phyloP scores from a whole-genome alignment of 2,113 vertebrate genomes.

The Lepidiolamprologus cunningtoni region DNA sequence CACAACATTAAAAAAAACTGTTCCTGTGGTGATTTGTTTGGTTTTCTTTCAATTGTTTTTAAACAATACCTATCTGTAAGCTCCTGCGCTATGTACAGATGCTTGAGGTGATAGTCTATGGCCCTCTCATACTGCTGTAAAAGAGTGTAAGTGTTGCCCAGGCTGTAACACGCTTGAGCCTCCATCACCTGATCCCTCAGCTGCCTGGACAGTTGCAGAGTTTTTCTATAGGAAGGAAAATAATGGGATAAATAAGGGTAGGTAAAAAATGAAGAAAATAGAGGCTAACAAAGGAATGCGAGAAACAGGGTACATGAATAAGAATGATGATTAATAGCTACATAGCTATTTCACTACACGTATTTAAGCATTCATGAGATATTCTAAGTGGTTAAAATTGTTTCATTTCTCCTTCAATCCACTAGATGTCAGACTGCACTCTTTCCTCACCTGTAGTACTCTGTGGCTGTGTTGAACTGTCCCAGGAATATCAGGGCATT shows the following conservation, averaged over 20 bases:
- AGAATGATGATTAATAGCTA: background rate
- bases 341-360: background rate
- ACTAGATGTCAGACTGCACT: slow-evolving; percentile 47
- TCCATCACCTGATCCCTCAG: slow-evolving; percentile 93
- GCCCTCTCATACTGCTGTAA: slow-evolving; percentile 87
- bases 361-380: background rate
- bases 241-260: background rate
- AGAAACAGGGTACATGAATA: background rate
- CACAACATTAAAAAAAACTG: background rate
- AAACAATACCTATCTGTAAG: slow-evolving; percentile 82
- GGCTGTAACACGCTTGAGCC: slow-evolving; percentile 95
- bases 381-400: background rate
- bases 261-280: background rate
- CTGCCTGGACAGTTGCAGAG: slow-evolving; percentile 87
- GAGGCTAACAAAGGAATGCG: background rate
- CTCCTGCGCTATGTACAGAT: slow-evolving; percentile 92
- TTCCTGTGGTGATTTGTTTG: background rate
- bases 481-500: slow-evolving; percentile 93
- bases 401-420: slow-evolving; percentile 1
- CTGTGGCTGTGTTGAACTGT: slow-evolving; percentile 85
- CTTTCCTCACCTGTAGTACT: slow-evolving; percentile 87
- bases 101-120: slow-evolving; percentile 89
- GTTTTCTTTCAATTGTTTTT: too few species aligned
- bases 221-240: slow-evolving; percentile 74
- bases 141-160: slow-evolving; percentile 92